Conservation (phyloP, 2,797 vertebrate species). For the Australoheros facetus region DNA sequence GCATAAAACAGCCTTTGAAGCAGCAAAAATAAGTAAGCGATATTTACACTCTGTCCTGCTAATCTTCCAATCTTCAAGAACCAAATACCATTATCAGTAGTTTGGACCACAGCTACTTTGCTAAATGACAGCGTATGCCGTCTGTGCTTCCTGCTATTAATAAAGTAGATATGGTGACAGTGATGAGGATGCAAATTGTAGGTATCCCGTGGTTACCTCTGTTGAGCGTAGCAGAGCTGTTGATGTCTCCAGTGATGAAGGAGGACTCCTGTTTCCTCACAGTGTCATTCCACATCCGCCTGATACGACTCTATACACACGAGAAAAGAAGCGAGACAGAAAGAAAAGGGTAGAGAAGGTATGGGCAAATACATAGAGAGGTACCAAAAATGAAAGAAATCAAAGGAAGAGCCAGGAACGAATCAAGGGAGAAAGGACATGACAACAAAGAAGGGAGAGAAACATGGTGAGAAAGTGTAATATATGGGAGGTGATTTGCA, state of each 20-base stretch:
- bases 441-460: conserved; percentile 39
- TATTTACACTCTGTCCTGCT: conserved; percentile 36
- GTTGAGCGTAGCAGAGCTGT: conserved; percentile 97
- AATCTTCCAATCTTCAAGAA: conserved; percentile 39
- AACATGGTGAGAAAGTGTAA: conserved; percentile 42
- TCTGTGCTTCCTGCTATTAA: conserved; percentile 57
- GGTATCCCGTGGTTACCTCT: conserved; percentile 90
- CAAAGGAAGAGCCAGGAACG: conserved; percentile 5
- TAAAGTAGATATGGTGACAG: conserved; percentile 67
- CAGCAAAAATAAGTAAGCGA: conserved; percentile 7
- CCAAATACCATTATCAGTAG: conserved; percentile 39
- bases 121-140: conserved; percentile 63
- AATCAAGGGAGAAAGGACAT: conserved; percentile 13
- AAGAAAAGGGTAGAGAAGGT: neutral
- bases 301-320: conserved; percentile 90
- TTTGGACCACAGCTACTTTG: conserved; percentile 53
- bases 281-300: conserved; percentile 99
- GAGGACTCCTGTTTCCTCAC: conserved; percentile 99
- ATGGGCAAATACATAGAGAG: conserved; percentile 19
- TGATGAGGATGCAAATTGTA: conserved; percentile 66
- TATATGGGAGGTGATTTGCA: conserved; percentile 36
- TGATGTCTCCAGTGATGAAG: conserved; percentile 99
- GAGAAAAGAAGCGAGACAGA: conserved; percentile 29
- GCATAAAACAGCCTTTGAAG: conserved; percentile 37
- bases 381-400: conserved; percentile 11